Evolutionary conservation across 2,113 vertebrate species (phyloP).

Genomic region (Sterrhoptilus dennistouni): DNA sequence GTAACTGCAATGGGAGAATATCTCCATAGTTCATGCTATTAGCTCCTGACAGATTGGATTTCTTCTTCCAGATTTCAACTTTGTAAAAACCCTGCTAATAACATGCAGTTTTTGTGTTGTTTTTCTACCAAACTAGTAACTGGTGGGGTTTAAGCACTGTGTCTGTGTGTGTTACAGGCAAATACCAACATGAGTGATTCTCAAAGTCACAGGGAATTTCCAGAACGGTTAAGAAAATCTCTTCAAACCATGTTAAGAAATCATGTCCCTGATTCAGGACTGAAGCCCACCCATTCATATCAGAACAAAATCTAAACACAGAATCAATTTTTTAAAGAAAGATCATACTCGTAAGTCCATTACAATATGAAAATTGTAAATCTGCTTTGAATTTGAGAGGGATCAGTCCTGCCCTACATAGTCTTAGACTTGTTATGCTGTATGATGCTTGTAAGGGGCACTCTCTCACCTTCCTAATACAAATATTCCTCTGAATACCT

Average conservation of each 20-base stretch:
- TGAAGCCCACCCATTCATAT: not conserved
- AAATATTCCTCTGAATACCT: not conserved
- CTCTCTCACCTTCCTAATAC: not conserved
- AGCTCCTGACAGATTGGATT: not conserved
- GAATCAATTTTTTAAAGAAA: not conserved
- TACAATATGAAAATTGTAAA: not conserved
- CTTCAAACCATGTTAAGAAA: not conserved
- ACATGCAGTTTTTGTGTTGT: not conserved
- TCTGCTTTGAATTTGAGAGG: not conserved
- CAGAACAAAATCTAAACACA: not conserved
- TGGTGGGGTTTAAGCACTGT: not conserved
- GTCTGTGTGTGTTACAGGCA: not conserved
- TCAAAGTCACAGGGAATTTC: not conserved
- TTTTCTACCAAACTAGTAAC: not conserved
- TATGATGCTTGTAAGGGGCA: not conserved
- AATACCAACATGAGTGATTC: not conserved
- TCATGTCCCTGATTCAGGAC: not conserved
- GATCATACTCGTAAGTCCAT: not conserved
- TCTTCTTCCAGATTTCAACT: not conserved
- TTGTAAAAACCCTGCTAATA: not conserved
- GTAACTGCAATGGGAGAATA: not conserved
- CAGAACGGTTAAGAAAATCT: not conserved
- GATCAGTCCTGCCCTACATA: not conserved
- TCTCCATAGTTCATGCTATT: rapidly evolving
- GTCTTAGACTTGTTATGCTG: not conserved